These are phyloP conservation scores for Salvelinus fontinalis DNA, from an alignment of 2,113 vertebrate species.

Conservation along the genomic window DNA sequence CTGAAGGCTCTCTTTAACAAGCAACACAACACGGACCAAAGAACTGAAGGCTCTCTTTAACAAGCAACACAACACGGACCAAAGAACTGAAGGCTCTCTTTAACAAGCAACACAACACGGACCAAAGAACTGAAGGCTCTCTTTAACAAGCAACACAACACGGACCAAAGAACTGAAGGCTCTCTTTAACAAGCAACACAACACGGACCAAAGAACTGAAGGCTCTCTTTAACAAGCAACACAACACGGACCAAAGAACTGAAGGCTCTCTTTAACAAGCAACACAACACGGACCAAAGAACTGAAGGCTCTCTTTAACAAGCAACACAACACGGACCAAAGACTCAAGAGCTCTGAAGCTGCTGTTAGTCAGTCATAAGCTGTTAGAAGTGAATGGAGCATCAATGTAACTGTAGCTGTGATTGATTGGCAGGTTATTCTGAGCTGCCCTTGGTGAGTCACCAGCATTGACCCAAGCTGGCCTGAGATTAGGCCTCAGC, in stretches of 20 bases:
- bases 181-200: not conserved
- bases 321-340: not conserved
- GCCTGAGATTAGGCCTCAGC: conserved; percentile 19
- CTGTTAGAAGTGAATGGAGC: not conserved
- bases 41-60: too few species aligned
- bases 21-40: too few species aligned
- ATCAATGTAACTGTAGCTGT: not conserved
- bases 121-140: not conserved
- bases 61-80: not conserved
- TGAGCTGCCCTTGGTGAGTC: not conserved
- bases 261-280: too few species aligned
- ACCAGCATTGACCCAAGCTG: conserved; percentile 7
- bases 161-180: too few species aligned
- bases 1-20: too few species aligned
- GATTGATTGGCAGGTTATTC: not conserved
- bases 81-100: too few species aligned
- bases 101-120: too few species aligned
- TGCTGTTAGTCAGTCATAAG: not conserved
- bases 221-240: not conserved
- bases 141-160: not conserved
- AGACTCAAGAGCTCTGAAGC: not conserved
- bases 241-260: too few species aligned
- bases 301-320: not conserved
- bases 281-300: not conserved
- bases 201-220: not conserved